phyloP scores from a whole-genome alignment of 2,888 invertebrate species.

The Pollenia amentaria region DNA sequence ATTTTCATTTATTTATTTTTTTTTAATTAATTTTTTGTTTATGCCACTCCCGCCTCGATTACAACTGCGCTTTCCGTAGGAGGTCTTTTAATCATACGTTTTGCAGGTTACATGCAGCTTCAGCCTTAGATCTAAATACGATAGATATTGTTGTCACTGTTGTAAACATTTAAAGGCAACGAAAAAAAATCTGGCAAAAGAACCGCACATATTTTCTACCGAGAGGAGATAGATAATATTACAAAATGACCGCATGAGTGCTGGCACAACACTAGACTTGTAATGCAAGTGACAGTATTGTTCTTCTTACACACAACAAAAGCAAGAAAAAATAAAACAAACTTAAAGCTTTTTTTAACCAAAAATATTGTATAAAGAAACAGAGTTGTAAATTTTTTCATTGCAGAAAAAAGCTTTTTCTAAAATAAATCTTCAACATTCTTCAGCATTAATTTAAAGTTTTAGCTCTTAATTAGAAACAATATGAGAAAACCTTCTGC shows the following conservation, averaged over 20 bases:
- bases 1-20: conserved; percentile 29
- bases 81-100: conserved; percentile 26
- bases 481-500: no score
- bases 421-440: no score
- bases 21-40: conserved; percentile 57
- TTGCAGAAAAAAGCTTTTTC: conserved; percentile 9
- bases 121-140: conserved; percentile 33
- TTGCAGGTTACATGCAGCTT: conserved; percentile 27
- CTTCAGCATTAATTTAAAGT: not conserved
- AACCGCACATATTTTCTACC: conserved; percentile 56
- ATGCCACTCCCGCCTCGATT: conserved; percentile 72
- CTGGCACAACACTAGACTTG: conserved; percentile 82
- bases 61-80: conserved; percentile 59
- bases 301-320: conserved; percentile 18
- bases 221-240: conserved; percentile 64
- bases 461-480: not conserved
- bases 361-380: not conserved
- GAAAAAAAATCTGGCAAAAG: conserved; percentile 20
- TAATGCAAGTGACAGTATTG: conserved; percentile 76
- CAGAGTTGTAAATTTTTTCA: conserved; percentile 58
- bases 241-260: conserved; percentile 81
- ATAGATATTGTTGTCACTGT: conserved; percentile 34
- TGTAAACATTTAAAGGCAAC: conserved; percentile 42
- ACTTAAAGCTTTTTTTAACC: conserved; percentile 24
- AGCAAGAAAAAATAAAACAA: not conserved